Evolutionary conservation across 2,888 invertebrate genomes (phyloP), one percentile per base, ranked within the genome.

Genomic region (Patella depressa): DNA sequence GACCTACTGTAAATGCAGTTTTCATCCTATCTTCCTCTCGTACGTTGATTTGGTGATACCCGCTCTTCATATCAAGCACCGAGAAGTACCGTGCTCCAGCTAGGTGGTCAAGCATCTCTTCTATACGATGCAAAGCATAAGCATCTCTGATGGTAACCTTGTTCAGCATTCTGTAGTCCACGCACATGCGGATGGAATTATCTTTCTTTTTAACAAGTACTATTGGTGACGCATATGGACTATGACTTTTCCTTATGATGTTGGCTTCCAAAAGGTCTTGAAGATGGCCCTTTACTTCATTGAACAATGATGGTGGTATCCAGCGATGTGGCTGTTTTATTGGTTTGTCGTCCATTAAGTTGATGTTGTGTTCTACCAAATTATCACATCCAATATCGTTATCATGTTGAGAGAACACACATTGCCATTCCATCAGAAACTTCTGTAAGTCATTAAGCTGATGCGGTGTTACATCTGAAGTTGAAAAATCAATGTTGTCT

Each of bases 211-310:
- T 57, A 57, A 14, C 14, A 2, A 57, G 14, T 15, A 57, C 57
- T 15, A 57, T 57, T 57, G 57, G 15, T 17, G 57, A 57, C 17
- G 57, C 57, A 14, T 15, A 59, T 14, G 78, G 77, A 65, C 77
- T 73, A 17, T 78, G 14, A 19, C 77, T 57, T 54, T 77, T 65
- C 34, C 72, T 65, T 2, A 80, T 80, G 5, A 73, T 74, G 17
- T 78, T 77, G 15, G 70, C 70, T 9, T 70, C 78, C n/a, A 78
- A n/a, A 72, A 82, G 75, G n/a, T 77, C 71, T 15, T 80, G 77
- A 15, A 82, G 53, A 70, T 82, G 81, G 15, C 75, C 71, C 7
- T 77, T 19, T 11, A 80, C 76, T 73, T 82, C 80, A n/a, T 79
- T 78, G 53, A 59, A 75, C 72, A 77, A 69, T 11, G 70, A 77